Percentiles rank a stretch among this genome's conserved stretches.
Evolutionary conservation across 2,888 invertebrate species (phyloP).

Genomic region (Sialis fuliginosa): DNA sequence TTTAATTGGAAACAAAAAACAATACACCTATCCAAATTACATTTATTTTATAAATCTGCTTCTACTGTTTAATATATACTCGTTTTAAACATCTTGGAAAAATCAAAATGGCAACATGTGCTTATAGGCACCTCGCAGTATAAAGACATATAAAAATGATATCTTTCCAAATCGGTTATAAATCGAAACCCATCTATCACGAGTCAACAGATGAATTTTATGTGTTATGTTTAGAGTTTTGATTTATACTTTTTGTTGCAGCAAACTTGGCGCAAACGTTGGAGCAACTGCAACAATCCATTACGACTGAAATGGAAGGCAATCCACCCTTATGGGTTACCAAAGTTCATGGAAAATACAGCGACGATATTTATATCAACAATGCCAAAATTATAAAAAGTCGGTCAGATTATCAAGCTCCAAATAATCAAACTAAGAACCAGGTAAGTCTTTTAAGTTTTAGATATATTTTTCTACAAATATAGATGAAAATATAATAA

Average conservation of each 20-base stretch:
- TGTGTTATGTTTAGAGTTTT: no score
- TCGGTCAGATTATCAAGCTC: conserved; percentile 45
- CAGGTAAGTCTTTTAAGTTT: conserved; percentile 29
- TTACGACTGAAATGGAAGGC: conserved; percentile 65
- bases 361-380: conserved; percentile 68
- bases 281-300: conserved; percentile 39
- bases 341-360: conserved; percentile 36
- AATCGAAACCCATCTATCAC: no score
- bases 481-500: no score
- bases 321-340: conserved; percentile 78
- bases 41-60: no score
- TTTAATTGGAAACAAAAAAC: no score
- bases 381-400: conserved; percentile 62
- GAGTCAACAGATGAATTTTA: no score
- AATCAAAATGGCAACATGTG: no score
- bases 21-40: no score
- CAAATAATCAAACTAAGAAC: conserved; percentile 34
- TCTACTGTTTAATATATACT: no score
- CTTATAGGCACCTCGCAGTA: no score
- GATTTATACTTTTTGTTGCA: conserved; percentile 25
- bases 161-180: background rate
- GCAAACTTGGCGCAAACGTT: conserved; percentile 58
- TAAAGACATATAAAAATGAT: background rate
- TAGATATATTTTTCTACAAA: background rate
- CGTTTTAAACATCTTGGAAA: no score